Percentiles rank a stretch among this genome's conserved stretches.
Evolutionary conservation across 2,113 vertebrate species (phyloP).

Genomic region (Crocuta crocuta): DNA sequence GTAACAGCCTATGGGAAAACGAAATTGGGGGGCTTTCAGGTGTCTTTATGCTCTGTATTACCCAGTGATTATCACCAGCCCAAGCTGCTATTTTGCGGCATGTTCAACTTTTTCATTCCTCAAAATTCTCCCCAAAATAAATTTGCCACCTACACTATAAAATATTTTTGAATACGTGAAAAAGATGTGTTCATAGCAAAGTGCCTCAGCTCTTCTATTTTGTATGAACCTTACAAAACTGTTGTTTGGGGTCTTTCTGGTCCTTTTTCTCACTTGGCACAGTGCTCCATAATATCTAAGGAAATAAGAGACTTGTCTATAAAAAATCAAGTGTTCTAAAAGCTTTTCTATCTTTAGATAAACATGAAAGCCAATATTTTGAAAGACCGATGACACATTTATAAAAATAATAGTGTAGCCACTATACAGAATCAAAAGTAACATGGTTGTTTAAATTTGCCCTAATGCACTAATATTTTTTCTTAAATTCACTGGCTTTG

Average conservation of each 20-base stretch:
- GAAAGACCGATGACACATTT: neutral
- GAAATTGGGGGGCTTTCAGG: neutral
- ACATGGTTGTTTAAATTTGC: neutral
- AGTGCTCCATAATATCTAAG: neutral
- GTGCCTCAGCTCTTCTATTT: constrained; percentile 11
- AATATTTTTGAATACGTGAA: constrained; percentile 48
- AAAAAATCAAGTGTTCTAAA: constrained; percentile 47
- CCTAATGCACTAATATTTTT: neutral
- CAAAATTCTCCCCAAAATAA: constrained; percentile 59
- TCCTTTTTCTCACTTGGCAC: constrained; percentile 1
- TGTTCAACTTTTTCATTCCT: constrained; percentile 68
- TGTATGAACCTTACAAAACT: neutral
- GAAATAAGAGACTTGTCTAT: neutral
- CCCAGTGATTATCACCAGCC: constrained; percentile 66
- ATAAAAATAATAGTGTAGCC: neutral
- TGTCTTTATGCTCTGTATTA: constrained; percentile 54
- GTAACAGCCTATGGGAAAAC: neutral
- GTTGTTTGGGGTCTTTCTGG: constrained; percentile 4
- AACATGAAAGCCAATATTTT: constrained; percentile 50
- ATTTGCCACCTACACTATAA: constrained; percentile 43
- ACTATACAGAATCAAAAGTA: neutral
- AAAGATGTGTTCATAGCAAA: constrained; percentile 59
- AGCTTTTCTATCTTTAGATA: constrained; percentile 8
- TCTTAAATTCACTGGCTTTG: neutral
- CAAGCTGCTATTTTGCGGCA: constrained; percentile 59